These are phyloP conservation scores for Sylvia borin DNA, from an alignment of 2,797 vertebrate genomes.

Conservation along the genomic window DNA sequence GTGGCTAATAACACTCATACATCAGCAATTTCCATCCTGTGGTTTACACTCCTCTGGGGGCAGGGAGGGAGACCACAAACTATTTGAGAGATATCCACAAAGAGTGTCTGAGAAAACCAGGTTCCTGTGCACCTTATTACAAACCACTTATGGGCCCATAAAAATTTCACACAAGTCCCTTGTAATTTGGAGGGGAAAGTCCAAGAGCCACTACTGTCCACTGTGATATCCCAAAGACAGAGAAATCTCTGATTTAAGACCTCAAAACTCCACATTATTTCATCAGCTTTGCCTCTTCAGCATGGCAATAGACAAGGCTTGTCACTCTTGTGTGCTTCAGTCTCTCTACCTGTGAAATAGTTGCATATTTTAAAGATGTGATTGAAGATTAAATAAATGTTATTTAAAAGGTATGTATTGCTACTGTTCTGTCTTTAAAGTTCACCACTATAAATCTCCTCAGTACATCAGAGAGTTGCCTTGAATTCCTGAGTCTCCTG, in stretches of 20 bases:
- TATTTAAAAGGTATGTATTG: background rate
- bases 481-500: background rate
- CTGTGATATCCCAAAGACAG: background rate
- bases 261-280: background rate
- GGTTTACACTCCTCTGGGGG: background rate
- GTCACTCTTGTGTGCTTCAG: background rate
- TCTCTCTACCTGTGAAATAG: background rate
- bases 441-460: background rate
- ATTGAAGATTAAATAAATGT: background rate
- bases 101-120: background rate
- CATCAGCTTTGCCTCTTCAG: background rate
- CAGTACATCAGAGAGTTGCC: background rate
- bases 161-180: background rate
- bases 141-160: background rate
- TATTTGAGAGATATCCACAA: background rate
- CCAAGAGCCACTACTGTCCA: background rate
- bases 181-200: background rate
- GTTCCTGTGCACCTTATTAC: background rate
- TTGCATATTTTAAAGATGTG: background rate
- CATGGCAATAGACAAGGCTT: background rate
- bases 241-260: background rate
- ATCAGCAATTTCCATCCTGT: conserved; percentile 7
- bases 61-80: background rate
- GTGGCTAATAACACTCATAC: background rate
- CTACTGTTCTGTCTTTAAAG: background rate